Percentiles rank a stretch among this genome's conserved stretches.
These are phyloP conservation scores for Neodiprion pinetum DNA, from an alignment of 1,140 invertebrate species.

Conservation along the genomic window DNA sequence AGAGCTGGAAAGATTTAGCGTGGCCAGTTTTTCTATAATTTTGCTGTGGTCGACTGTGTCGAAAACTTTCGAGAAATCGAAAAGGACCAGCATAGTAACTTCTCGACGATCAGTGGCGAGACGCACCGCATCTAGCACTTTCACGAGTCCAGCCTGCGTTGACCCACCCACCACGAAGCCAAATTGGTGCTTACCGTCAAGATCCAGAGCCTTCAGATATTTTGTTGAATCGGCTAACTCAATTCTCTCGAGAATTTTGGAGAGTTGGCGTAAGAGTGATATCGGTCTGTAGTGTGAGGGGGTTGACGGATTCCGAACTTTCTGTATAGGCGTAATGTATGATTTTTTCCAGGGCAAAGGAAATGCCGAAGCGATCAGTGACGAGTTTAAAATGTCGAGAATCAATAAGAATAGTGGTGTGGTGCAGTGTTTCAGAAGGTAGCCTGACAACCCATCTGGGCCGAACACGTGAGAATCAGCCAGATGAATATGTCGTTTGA, in stretches of 20 bases:
- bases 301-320: not conserved
- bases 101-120: not conserved
- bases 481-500: not conserved
- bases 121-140: slow-evolving; percentile 6
- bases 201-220: too few species aligned
- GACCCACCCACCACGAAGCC: slow-evolving; percentile 10
- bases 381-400: slow-evolving; percentile 4
- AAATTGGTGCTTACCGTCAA: not conserved
- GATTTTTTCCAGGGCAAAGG: not conserved
- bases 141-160: slow-evolving; percentile 8
- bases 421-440: slow-evolving; percentile 2
- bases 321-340: not conserved
- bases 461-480: slow-evolving; percentile 9
- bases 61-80: not conserved
- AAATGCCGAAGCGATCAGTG: not conserved
- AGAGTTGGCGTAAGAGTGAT: slow-evolving; percentile 10
- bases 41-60: not conserved
- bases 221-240: not conserved
- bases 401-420: not conserved
- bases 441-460: slow-evolving; percentile 8
- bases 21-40: not conserved
- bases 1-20: not conserved
- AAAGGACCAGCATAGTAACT: not conserved
- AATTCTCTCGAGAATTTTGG: slow-evolving; percentile 10
- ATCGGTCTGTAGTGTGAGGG: slow-evolving; percentile 13